Percentiles rank a stretch among this genome's conserved stretches.
Conservation (phyloP, 2,113 vertebrate species). For the Tauraco erythrolophus region DNA sequence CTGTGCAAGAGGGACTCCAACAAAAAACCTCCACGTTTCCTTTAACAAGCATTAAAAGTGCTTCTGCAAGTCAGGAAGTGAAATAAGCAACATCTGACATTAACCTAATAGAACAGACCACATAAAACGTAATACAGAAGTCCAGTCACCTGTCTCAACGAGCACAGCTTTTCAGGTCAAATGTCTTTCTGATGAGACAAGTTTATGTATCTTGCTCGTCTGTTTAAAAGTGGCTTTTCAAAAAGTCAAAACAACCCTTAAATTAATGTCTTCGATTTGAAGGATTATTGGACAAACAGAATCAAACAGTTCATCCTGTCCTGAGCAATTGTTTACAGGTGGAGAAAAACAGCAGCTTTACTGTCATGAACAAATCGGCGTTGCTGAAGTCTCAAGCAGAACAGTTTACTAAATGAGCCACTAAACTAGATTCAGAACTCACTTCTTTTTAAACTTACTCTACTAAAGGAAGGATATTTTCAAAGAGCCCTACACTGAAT, state of each 20-base stretch:
- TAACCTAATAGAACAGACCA: neutral
- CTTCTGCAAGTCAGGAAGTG: neutral
- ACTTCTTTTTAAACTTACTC: neutral
- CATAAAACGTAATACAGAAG: rapidly evolving
- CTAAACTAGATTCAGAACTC: neutral
- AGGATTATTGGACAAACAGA: conserved; percentile 2
- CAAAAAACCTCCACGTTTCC: neutral
- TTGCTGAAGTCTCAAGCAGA: neutral
- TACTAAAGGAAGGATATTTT: neutral
- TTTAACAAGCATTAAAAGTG: neutral
- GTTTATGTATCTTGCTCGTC: conserved; percentile 53
- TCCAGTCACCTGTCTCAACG: neutral
- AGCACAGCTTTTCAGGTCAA: conserved; percentile 26
- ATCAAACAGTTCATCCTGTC: conserved; percentile 36
- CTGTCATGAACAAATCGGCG: neutral
- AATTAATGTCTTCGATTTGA: conserved; percentile 19
- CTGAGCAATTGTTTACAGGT: conserved; percentile 36
- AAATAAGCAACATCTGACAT: neutral
- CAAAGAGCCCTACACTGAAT: neutral
- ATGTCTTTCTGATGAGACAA: neutral
- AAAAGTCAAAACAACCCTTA: conserved; percentile 37
- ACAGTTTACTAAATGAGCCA: neutral
- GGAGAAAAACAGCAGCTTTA: conserved; percentile 3
- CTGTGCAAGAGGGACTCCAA: neutral
- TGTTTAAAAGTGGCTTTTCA: conserved; percentile 32